Evolutionary conservation across 1,140 invertebrate genomes (phyloP), one percentile per base, ranked within the genome.

Genomic region (Andrena cerasifolii): DNA sequence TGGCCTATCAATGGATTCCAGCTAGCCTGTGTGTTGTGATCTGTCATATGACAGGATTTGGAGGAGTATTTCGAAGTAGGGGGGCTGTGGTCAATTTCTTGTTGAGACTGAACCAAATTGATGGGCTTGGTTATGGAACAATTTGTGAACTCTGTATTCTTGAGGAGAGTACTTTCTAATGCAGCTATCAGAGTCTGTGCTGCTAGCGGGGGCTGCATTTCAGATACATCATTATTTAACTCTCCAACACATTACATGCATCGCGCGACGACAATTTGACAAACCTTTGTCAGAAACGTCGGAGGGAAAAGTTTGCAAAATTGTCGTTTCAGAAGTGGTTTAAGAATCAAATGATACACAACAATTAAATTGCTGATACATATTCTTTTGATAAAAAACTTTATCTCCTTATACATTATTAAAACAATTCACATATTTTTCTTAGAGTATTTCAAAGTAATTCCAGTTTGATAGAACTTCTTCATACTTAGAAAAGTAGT

Each of bases 121-220:
- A 81, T 71, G 70, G 80, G 67, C 70, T 88, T 89, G 82, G 74
- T 85, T 84, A 90, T 80, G 67, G 88, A 86, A 90, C 82, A 76
- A 63, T 90, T 90, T 88, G 86, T 83, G 82, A 86, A 79, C 72
- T 89, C 89, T 82, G 86, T 82, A 73, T 86, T 89, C 87, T 89
- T 89, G 85, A 86, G 74, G 70, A 85, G 84, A 76, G 80, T 88
- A 87, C 84, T 87, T 89, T 90, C 85, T 90, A 91, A 89, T 82
- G 84, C 89, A 88, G 88, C 79, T 89, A 91, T 86, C 84, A 89
- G 75, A 86, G 81, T 86, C 59, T 90, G 83, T 82, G 85, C 81
- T 73, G 79, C 84, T 89, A 87, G 54, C 67, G 81, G 82, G 83
- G 79, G 82, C 89, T 91, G 88, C 71, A 82, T 89, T 84, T 88